phyloP scores from a whole-genome alignment of 1,140 invertebrate genomes.

The Eupeodes corollae region DNA sequence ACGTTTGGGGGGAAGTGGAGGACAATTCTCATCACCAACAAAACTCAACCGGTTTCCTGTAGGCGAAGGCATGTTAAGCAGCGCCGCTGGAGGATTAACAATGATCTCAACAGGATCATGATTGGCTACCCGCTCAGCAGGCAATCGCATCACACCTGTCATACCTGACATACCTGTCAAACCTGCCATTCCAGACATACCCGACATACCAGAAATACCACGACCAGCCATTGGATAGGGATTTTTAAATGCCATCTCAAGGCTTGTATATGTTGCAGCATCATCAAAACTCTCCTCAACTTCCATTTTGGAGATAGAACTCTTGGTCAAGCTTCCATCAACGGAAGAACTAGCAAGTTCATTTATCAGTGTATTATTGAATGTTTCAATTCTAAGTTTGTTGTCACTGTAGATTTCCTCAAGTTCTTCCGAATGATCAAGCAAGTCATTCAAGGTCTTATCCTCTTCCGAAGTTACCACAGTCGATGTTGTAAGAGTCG shows the following conservation, averaged over 20 bases:
- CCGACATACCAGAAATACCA: not conserved
- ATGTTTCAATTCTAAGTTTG: conserved; percentile 41
- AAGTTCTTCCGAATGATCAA: conserved; percentile 59
- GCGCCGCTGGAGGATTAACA: conserved; percentile 27
- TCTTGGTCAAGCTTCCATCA: conserved; percentile 8
- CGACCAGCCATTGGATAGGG: conserved; percentile 51
- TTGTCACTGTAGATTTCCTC: conserved; percentile 67
- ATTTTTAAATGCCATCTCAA: conserved; percentile 78
- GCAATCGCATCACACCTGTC: conserved; percentile 22
- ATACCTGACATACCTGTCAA: not conserved
- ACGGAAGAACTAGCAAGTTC: conserved; percentile 19
- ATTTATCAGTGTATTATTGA: conserved; percentile 30
- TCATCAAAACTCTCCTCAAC: conserved; percentile 56
- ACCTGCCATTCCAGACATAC: not conserved
- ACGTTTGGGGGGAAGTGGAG: conserved; percentile 67
- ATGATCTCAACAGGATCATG: conserved; percentile 29
- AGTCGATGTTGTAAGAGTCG: conserved; percentile 13
- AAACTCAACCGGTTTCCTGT: no score
- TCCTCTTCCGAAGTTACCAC: conserved; percentile 33
- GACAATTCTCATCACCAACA: conserved; percentile 49
- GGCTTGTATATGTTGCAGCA: conserved; percentile 64
- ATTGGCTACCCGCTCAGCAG: conserved; percentile 28
- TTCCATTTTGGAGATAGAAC: conserved; percentile 35
- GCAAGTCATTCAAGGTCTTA: conserved; percentile 53
- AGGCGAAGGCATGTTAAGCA: conserved; percentile 30